Evolutionary conservation across 2,888 invertebrate genomes (phyloP), one percentile per base, ranked within the genome.

Genomic region (Nudaria mundana): DNA sequence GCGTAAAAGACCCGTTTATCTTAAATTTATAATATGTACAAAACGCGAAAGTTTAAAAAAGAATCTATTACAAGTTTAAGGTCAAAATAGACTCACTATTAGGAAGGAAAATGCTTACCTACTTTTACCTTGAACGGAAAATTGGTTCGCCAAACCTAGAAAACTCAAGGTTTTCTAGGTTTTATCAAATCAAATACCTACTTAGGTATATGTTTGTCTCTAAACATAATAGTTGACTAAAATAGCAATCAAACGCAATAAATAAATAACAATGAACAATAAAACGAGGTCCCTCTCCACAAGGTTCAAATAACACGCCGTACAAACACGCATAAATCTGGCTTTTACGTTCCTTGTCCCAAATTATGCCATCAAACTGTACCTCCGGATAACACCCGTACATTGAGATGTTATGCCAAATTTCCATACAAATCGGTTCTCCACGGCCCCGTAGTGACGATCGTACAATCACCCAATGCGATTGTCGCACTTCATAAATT

Each of bases 401-500:
- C 68, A 74, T 64, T 68, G 79, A 76, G 77, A 74, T 69, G 61
- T 74, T 71, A 66, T 59, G 64, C 66, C 69, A 71, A 69, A 87
- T 86, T 85, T 85, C 82, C 87, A 87, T 88, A 84, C 82, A 85
- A 88, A 88, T 86, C 84, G 81, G 53, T 86, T 83, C 67, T 81
- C 75, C 72, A 77, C 83, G 81, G 75, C 65, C 66, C 33, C 14
- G 15, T 23, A 20, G 28, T 32, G 32, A 33, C 24, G 12, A 40
- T 39, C 48, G 43, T 36, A 39, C 45, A 29, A 34, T 37, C 22
- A 11, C 11, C 25, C 26, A n/a, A 32, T 36, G 20, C 32, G 13
- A 30, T 37, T 14, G 78, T 81, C 77, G 77, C 83, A 83, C 76
- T 77, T 81, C 83, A 81, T 88, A 86, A 84, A 87, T 85, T 83